A percentile compares a stretch with the other conserved stretches of the same genome.
phyloP scores from a whole-genome alignment of 2,888 invertebrate species.

The Cristatella mucedo region DNA sequence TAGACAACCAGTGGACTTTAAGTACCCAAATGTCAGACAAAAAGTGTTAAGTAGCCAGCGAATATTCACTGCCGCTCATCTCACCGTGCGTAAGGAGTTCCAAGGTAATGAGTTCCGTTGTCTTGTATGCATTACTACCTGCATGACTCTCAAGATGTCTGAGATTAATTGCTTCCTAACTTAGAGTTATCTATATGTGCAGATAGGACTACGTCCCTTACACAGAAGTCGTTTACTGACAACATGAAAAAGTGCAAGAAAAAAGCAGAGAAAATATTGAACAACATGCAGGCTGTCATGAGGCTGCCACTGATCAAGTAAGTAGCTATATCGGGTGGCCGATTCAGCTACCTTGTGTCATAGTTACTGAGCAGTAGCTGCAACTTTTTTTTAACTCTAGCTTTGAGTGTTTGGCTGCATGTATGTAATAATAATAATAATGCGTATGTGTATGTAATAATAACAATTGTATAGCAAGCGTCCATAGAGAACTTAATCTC shows the following conservation, averaged over 20 bases:
- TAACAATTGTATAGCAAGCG: too few species aligned
- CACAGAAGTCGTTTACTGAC: too few species aligned
- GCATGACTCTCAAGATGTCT: too few species aligned
- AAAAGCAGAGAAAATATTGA: conserved; percentile 52
- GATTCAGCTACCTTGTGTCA: too few species aligned
- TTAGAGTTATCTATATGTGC: conserved; percentile 2
- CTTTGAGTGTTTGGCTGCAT: too few species aligned
- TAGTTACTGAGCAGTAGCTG: too few species aligned
- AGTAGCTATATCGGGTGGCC: conserved; percentile 10
- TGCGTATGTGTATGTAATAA: too few species aligned
- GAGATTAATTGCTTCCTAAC: too few species aligned
- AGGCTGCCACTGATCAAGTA: conserved; percentile 53
- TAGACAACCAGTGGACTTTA: conserved; percentile 3
- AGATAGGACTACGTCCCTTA: conserved; percentile 2
- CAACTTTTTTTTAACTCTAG: too few species aligned
- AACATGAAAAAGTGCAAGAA: conserved; percentile 49
- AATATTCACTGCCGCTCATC: not conserved
- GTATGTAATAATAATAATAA: too few species aligned
- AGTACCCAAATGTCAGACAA: conserved; percentile 4
- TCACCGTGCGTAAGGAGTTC: conserved; percentile 5
- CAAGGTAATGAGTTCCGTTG: not conserved
- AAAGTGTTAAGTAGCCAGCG: conserved; percentile 4
- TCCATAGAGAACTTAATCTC: too few species aligned
- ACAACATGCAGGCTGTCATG: conserved; percentile 63
- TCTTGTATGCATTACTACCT: too few species aligned